Evolutionary conservation across 1,140 invertebrate species (phyloP), one percentile per base, ranked within the genome.

Genomic region (Listronotus oregonensis): DNA sequence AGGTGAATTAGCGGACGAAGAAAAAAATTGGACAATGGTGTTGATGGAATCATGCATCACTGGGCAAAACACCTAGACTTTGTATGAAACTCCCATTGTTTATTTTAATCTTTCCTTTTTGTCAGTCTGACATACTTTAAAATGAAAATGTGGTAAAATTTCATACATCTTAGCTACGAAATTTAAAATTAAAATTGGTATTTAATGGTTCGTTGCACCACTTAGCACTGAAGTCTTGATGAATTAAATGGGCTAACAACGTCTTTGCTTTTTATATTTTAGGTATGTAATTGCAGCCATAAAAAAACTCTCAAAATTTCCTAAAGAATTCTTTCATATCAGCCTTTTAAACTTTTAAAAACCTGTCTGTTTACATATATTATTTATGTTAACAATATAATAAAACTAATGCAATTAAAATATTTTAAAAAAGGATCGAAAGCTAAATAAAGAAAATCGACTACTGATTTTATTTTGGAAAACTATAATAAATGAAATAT

Each of bases 31-130:
- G 56, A 61, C 58, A 61, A 61, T 61, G 58, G 58, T 61, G 58
- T 61, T 61, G 58, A 61, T 61, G 58, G 58, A 61, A 61, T 21
- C 58, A 61, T 32, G 58, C 58, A 39, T 61, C 58, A 61, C 58
- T 51, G 58, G 32, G 15, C 47, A 17, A 61, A 61, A 61, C 58
- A 51, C 34, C 58, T 50, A 50, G n/a, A 32, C 46, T 52, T 32
- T 52, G 50, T 52, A 17, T 14, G 12, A 52, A 15, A 15, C 47
- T 50, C 9, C 50, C 50, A 52, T 52, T 52, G 50, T 52, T 39
- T n/a, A 14, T 31, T 12, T 31, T 43, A 51, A 39, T 51, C 17
- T 61, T 27, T 6, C 46, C 37, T 21, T 61, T 34, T 61, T 49
- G n/a, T 47, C 44, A n/a, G 43, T 37, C 47, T 51, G 58, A 61